Evolutionary conservation across 92 coral and sea anemone species (phyloP), one percentile per base, ranked within the genome.

Genomic region (Desmophyllum pertusum): DNA sequence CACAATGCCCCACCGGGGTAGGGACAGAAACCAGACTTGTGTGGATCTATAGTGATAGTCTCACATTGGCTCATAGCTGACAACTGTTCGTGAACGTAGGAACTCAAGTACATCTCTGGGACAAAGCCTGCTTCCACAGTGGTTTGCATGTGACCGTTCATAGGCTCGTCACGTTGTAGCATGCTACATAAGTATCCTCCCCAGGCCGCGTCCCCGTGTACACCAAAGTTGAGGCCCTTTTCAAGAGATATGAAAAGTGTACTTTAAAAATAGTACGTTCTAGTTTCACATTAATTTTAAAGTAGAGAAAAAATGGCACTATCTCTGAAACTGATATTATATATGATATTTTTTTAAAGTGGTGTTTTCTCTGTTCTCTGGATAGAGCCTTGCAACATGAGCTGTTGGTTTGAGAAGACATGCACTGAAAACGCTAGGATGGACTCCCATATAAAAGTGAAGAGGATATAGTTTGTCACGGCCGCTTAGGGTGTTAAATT

Each of bases 151-250:
- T 66, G 42, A 31, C 27, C n/a, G n/a, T n/a, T 71, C 5, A 55
- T 45, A 17, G 91, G 89, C n/a, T 92, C 92, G 5, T 90, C 93
- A 11, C 94, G 89, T 77, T n/a, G n/a, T n/a, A 95, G 48, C 97
- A 95, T 95, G 71, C 93, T 91, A 46, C 95, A 91, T 82, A 95
- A 93, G 84, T 95, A 95, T 18, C 97, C 98, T 57, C 98, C 98
- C 98, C 98, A 95, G 11, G 98, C 98, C 0, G 88, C 98, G 77
- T 95, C 98, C 0, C 85, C 98, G 45, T 88, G 91, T 0, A 95
- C 71, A 41, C 75, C 45, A 73, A 87, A 92, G 63, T 89, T 87
- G 30, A 92, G 81, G 5, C 95, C 95, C 95, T 92, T 37, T 11
- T 10, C 23, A 62, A 55, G 53, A 35, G 39, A 27, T 48, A 15